phyloP scores from a whole-genome alignment of 1,140 invertebrate species.

The Habropoda laboriosa region DNA sequence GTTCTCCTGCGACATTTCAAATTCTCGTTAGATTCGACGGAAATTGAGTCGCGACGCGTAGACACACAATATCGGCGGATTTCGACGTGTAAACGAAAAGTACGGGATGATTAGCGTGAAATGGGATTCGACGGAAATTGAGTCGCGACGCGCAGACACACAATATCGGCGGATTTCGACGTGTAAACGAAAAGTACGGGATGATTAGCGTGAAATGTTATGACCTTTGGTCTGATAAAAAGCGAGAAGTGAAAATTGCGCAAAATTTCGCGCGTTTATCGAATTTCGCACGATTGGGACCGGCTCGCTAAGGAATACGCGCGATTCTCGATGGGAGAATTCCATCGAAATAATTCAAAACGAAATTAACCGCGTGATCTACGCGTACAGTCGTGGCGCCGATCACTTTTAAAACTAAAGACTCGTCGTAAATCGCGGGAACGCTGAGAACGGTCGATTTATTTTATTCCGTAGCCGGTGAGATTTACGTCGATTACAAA shows the following conservation, averaged over 20 bases:
- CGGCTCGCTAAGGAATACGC: too few species aligned
- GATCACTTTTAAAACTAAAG: slow-evolving; percentile 8
- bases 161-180: too few species aligned
- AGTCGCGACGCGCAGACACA: too few species aligned
- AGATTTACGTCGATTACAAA: slow-evolving; percentile 33
- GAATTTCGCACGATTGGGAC: too few species aligned
- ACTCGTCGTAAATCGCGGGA: neutral
- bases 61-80: too few species aligned
- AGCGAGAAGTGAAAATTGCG: too few species aligned
- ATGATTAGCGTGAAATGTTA: neutral
- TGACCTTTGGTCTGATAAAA: too few species aligned
- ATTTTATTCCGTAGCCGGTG: slow-evolving; percentile 2
- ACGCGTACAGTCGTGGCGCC: neutral
- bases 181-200: too few species aligned
- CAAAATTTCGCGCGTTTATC: too few species aligned
- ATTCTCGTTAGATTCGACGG: neutral
- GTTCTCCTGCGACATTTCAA: neutral
- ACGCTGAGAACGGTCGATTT: neutral
- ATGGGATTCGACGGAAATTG: neutral
- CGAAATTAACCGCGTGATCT: slow-evolving; percentile 19
- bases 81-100: too few species aligned
- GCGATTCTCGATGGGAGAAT: too few species aligned
- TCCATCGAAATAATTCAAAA: too few species aligned
- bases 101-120: neutral
- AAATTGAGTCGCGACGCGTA: neutral